Evolutionary conservation across 2,797 vertebrate genomes (phyloP).

Genomic region (Brachyrhaphis roseni): DNA sequence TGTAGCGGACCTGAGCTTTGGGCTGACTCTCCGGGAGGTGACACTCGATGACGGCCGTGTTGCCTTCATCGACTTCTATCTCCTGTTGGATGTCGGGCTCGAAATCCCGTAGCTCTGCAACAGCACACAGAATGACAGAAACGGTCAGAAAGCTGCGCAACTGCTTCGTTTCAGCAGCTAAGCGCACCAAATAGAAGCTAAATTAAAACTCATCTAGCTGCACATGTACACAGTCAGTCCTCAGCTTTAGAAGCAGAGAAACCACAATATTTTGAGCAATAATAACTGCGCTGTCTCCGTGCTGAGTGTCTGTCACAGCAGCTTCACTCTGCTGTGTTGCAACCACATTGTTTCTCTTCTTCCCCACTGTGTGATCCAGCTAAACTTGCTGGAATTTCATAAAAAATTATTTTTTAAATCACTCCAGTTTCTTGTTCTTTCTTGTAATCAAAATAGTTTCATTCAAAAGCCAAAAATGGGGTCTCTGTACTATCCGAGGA

Average conservation of each 20-base stretch:
- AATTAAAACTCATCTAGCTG: constrained; percentile 48
- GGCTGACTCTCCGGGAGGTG: constrained; percentile 97
- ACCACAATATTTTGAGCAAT: constrained; percentile 53
- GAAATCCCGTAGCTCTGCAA: constrained; percentile 93
- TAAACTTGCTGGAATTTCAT: constrained; percentile 21
- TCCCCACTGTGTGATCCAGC: constrained; percentile 25
- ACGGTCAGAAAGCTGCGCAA: constrained; percentile 12
- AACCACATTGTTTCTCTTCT: constrained; percentile 41
- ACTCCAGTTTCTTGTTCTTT: constrained; percentile 2
- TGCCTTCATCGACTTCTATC: constrained; percentile 97
- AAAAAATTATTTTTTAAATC: neutral
- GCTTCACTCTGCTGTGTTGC: constrained; percentile 23
- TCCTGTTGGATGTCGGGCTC: constrained; percentile 93
- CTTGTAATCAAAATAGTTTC: constrained; percentile 17
- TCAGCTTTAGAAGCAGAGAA: constrained; percentile 36
- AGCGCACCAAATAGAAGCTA: constrained; percentile 29
- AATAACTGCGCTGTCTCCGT: constrained; percentile 42
- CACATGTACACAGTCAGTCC: constrained; percentile 50
- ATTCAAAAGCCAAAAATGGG: constrained; percentile 24
- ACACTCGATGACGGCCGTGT: constrained; percentile 95
- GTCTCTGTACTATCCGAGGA: constrained; percentile 50
- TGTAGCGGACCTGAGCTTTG: constrained; percentile 98
- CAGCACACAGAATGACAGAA: constrained; percentile 30
- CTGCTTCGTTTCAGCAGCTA: constrained; percentile 33
- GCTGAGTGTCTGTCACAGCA: constrained; percentile 25